Evolutionary conservation across 2,113 vertebrate species (phyloP).

Genomic region (Edolisoma coerulescens): DNA sequence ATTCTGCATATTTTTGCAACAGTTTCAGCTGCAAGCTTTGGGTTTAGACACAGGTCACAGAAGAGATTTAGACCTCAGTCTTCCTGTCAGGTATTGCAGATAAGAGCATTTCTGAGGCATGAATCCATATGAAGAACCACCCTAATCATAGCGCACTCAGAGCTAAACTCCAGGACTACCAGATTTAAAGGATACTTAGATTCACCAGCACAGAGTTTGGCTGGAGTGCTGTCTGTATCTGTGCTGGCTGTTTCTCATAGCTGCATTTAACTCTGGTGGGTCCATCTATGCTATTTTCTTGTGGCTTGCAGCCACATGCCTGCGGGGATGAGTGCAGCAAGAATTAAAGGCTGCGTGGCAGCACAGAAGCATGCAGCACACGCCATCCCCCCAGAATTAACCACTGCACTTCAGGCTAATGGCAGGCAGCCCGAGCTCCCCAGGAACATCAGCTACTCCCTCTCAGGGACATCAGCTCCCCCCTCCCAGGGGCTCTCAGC

Average conservation of each 20-base stretch:
- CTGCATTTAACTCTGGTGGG: not conserved
- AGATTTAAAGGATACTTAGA: not conserved
- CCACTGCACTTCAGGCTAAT: not conserved
- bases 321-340: not conserved
- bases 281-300: not conserved
- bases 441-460: not conserved
- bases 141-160: not conserved
- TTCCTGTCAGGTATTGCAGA: not conserved
- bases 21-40: not conserved
- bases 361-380: not conserved
- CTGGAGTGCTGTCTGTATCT: rapidly evolving
- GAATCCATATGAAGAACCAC: not conserved
- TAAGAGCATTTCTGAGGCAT: not conserved
- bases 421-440: not conserved
- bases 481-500: not conserved
- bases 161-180: not conserved
- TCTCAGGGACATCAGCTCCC: not conserved
- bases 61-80: not conserved
- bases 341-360: not conserved
- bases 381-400: not conserved
- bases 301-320: not conserved
- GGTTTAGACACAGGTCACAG: not conserved
- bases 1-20: not conserved
- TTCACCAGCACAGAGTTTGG: not conserved
- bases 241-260: not conserved